These are phyloP conservation scores for Oscheius sp. DNA, from an alignment of 1,140 invertebrate genomes.

Conservation along the genomic window DNA sequence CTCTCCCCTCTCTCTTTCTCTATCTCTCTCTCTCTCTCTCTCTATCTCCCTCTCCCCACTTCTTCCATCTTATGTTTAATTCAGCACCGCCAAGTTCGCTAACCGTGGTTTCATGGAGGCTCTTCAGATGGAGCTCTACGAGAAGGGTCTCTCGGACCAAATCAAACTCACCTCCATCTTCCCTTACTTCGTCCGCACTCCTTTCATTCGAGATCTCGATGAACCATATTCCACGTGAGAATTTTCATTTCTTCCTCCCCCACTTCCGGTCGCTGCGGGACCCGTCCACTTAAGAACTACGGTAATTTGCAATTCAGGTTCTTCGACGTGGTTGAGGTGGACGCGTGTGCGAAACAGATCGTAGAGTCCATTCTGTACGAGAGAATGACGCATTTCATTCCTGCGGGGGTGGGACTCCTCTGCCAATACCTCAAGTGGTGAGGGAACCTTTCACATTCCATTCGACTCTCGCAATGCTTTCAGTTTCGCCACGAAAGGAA, in stretches of 20 bases:
- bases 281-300: not conserved
- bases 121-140: conserved; percentile 20
- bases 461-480: no score
- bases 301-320: not conserved
- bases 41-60: not conserved
- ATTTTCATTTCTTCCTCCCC: not conserved
- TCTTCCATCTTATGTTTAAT: no score
- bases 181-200: conserved; percentile 21
- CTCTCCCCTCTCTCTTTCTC: no score
- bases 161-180: conserved; percentile 22
- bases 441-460: no score
- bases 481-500: conserved; percentile 14
- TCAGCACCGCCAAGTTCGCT: conserved; percentile 32
- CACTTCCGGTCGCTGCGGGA: not conserved
- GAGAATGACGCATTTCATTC: conserved; percentile 22
- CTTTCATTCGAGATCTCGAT: conserved; percentile 12
- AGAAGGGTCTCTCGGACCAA: conserved; percentile 10
- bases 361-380: conserved; percentile 14
- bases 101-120: conserved; percentile 29
- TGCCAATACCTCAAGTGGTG: conserved; percentile 16
- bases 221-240: conserved; percentile 26
- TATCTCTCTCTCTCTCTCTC: not conserved
- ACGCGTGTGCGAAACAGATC: conserved; percentile 15
- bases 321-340: conserved; percentile 11
- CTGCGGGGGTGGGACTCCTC: conserved; percentile 11